Evolutionary conservation across 2,888 invertebrate genomes (phyloP).

Genomic region (Colostygia pectinataria): DNA sequence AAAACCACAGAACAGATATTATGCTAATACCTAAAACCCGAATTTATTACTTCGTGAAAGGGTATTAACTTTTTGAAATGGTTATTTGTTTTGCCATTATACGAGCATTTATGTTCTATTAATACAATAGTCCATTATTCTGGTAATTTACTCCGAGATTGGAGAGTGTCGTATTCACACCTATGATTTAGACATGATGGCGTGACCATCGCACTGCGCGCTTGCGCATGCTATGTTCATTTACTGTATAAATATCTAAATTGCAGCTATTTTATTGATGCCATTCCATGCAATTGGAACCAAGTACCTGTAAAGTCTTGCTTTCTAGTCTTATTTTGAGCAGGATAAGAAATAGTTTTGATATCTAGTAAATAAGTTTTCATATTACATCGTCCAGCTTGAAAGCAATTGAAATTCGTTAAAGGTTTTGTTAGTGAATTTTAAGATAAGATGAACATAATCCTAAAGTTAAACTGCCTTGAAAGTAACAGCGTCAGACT

Average conservation of each 20-base stretch:
- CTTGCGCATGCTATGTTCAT: background rate
- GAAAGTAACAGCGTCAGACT: too few relatives aligned
- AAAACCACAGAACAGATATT: too few relatives aligned
- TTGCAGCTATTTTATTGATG: background rate
- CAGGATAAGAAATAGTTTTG: too few relatives aligned
- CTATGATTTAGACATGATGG: constrained; percentile 1
- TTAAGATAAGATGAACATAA: too few relatives aligned
- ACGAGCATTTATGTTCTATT: constrained; percentile 8
- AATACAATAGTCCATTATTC: constrained; percentile 19
- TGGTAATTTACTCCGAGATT: constrained; percentile 11
- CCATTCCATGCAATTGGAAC: background rate
- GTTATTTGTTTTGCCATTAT: constrained; percentile 11
- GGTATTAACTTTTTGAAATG: constrained; percentile 1
- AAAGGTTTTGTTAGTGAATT: too few relatives aligned
- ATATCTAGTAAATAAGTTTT: too few relatives aligned
- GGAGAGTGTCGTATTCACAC: constrained; percentile 3
- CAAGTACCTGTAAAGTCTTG: too few relatives aligned
- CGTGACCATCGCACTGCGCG: constrained; percentile 6
- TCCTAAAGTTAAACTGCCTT: too few relatives aligned
- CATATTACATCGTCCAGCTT: too few relatives aligned
- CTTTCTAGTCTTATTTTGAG: too few relatives aligned
- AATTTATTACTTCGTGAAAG: background rate
- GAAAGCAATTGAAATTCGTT: too few relatives aligned
- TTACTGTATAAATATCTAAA: too few relatives aligned
- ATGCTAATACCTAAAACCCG: background rate